These are phyloP conservation scores for Pseudolaguvia tuberculata DNA, from an alignment of 2,113 vertebrate species.

Conservation along the genomic window DNA sequence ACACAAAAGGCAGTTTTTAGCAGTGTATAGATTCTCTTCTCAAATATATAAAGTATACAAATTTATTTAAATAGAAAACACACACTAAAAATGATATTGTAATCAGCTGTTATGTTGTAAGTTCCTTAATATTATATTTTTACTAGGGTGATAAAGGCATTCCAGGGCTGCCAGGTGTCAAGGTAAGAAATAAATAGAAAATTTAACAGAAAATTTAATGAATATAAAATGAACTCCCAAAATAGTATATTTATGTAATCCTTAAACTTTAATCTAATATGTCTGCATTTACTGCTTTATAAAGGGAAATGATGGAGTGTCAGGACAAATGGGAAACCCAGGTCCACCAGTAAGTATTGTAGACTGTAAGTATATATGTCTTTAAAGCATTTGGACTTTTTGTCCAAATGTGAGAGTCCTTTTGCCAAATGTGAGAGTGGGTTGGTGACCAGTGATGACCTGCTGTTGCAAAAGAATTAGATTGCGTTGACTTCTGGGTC, in stretches of 20 bases:
- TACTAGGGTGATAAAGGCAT: constrained; percentile 75
- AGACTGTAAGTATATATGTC: too few species aligned
- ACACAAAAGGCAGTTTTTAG: background rate
- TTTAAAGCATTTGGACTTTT: too few species aligned
- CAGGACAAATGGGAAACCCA: constrained; percentile 75
- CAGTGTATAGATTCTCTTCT: background rate
- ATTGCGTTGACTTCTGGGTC: too few species aligned
- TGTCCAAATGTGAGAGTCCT: too few species aligned
- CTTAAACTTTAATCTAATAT: background rate
- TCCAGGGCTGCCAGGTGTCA: constrained; percentile 74
- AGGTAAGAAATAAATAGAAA: constrained; percentile 67
- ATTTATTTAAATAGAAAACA: too few species aligned
- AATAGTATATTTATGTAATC: too few species aligned
- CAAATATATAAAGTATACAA: too few species aligned
- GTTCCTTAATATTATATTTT: constrained; percentile 37
- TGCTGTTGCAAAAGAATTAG: too few species aligned
- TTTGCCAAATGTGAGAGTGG: too few species aligned
- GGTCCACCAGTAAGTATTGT: constrained; percentile 75
- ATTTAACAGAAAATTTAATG: too few species aligned
- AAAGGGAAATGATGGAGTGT: constrained; percentile 74
- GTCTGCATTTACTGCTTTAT: constrained; percentile 31
- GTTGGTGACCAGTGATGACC: too few species aligned
- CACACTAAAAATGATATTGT: background rate
- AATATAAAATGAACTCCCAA: too few species aligned
- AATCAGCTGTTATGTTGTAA: constrained; percentile 8